Evolutionary conservation across 2,888 invertebrate species (phyloP).

Genomic region (Heliconius aoede): DNA sequence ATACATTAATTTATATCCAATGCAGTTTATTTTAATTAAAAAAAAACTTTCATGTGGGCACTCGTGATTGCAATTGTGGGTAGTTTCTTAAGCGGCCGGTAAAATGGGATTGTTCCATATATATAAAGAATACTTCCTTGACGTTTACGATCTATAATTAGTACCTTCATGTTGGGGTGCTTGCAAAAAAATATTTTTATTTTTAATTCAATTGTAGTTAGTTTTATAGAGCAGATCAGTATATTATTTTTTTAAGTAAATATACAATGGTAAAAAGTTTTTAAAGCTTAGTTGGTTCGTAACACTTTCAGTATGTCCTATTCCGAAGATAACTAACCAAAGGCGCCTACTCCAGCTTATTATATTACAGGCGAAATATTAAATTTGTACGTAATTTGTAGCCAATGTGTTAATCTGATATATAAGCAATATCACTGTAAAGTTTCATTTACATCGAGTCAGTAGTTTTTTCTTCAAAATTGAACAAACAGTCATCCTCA

Average conservation of each 20-base stretch:
- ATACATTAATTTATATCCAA: constrained; percentile 18
- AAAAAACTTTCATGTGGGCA: constrained; percentile 21
- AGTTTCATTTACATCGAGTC: no score
- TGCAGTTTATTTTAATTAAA: constrained; percentile 14
- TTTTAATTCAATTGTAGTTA: not conserved
- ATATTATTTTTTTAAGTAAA: not conserved
- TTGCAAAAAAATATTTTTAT: no score
- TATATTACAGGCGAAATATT: no score
- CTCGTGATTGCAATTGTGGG: not conserved
- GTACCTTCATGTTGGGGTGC: no score
- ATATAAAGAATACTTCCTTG: constrained; percentile 24
- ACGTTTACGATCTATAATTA: not conserved
- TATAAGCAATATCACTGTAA: no score
- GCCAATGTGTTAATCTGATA: no score
- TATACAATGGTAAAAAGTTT: not conserved
- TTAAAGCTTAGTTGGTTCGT: not conserved
- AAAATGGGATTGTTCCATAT: constrained; percentile 29
- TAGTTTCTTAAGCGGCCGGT: not conserved
- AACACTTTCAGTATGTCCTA: not conserved
- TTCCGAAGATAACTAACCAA: not conserved
- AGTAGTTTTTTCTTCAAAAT: no score
- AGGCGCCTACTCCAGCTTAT: no score
- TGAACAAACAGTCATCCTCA: no score
- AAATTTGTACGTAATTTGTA: no score
- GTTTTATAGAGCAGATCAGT: no score